Percentiles rank a stretch among this genome's conserved stretches.
Evolutionary conservation across 2,797 vertebrate genomes (phyloP).

Genomic region (Channallabes apus): DNA sequence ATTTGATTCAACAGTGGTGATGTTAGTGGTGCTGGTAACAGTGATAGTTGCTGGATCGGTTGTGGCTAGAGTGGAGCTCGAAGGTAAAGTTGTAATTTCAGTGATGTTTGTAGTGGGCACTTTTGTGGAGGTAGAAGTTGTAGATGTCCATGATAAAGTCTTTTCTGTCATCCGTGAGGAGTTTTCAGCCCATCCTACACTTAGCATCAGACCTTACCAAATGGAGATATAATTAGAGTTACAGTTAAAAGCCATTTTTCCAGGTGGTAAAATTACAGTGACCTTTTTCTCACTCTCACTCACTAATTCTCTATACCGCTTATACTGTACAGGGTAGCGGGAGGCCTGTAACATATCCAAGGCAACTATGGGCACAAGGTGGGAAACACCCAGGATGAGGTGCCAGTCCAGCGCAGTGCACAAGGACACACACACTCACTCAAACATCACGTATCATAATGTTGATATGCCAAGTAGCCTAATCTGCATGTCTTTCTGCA

Average conservation of each 20-base stretch:
- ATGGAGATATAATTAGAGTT: not conserved
- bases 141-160: not conserved
- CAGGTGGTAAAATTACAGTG: not conserved
- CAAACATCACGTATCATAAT: no score
- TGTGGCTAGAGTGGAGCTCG: not conserved
- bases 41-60: no score
- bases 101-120: no score
- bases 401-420: no score
- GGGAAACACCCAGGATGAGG: no score
- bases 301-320: no score
- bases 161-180: accelerated
- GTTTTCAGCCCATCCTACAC: not conserved
- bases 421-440: no score
- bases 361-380: no score
- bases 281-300: not conserved
- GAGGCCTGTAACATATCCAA: no score
- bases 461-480: no score
- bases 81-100: not conserved
- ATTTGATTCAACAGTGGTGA: not conserved
- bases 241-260: not conserved
- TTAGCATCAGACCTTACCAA: slow-evolving; percentile 29
- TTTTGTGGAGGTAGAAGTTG: not conserved
- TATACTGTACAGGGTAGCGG: no score
- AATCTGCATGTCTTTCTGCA: no score
- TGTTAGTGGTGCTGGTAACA: not conserved